Base-by-base conservation (phyloP, 2,797 vertebrate genomes). In the Hydrocynus forskahlii region DNA sequence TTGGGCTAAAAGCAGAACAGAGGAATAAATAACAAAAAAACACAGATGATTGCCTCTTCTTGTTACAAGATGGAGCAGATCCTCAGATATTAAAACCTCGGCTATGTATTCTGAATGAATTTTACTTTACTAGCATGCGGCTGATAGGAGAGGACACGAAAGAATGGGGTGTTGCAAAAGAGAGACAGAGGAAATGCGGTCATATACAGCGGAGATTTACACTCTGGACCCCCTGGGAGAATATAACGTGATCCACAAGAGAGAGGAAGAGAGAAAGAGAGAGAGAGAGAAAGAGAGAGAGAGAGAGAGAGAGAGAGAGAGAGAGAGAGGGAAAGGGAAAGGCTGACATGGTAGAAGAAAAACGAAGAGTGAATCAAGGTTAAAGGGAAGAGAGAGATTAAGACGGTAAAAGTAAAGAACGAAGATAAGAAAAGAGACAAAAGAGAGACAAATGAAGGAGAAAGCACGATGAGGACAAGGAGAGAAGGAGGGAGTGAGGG, bases 161-260 rank as follows among this genome's bases (percentile, higher is more conserved):
- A 78, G 72, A 72, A 73, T 75, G 35, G 59, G 48, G 45, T 81
- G 67, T 40, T 71, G 74, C 23, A 67, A 83, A 64, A 73, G 6
- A 76, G 25, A 62, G 43, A 76, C n/a, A 72, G 45, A 81, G 66
- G 57, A 78, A 74, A 75, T 17, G 79, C 60, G 70, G 75, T 59
- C 29, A 17, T 57, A 81, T 54, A 40, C 59, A 55, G 21, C 4
- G 43, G 78, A 81, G 75, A 81, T 75, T 64, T 72, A 72, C 50
- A 74, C 63, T 48, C 59, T 23, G 52, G 48, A 8, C 76, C 45
- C 8, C 74, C 21, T 9, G 19, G 17, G 59, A 67, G 52, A 21
- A 76, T 69, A 71, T 35, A 50, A 81, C 62, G 35, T 64, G 55
- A 38, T 52, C 40, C 17, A 52, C 17, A 9, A 7, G 19, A 63